Evolutionary conservation across 64 coral and sea anemone species (phyloP).

Genomic region (Pocillopora verrucosa): DNA sequence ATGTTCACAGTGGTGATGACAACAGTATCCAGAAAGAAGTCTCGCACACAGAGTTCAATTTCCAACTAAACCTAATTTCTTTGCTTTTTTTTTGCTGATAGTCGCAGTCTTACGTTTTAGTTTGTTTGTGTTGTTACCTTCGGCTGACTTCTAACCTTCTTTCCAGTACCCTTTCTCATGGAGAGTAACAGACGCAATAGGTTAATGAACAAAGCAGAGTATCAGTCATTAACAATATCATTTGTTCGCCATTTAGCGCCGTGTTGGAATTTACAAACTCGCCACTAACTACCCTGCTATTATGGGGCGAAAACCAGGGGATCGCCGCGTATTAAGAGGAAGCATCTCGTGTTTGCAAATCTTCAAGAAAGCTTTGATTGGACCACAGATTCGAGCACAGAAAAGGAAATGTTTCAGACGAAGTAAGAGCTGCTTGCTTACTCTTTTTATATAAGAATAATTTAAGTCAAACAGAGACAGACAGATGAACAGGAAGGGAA

Average conservation of each 20-base stretch:
- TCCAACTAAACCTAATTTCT: too few relatives aligned
- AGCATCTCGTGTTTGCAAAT: slow-evolving; percentile 63
- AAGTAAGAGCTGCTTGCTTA: slow-evolving; percentile 25
- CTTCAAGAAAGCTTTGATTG: slow-evolving; percentile 52
- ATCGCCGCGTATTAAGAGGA: slow-evolving; percentile 40
- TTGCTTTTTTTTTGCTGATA: too few relatives aligned
- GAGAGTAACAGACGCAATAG: too few relatives aligned
- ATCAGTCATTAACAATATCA: too few relatives aligned
- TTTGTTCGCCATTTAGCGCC: background rate
- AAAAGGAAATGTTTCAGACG: slow-evolving; percentile 49
- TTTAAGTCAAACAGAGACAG: background rate
- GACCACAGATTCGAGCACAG: slow-evolving; percentile 46
- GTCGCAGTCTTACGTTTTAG: too few relatives aligned
- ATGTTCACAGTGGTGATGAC: too few relatives aligned
- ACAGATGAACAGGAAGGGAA: background rate
- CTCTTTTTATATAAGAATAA: background rate
- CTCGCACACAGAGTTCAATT: too few relatives aligned
- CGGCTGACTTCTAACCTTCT: too few relatives aligned
- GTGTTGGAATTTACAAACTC: slow-evolving; percentile 38
- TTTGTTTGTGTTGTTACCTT: too few relatives aligned
- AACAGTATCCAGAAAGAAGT: too few relatives aligned
- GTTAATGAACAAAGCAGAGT: too few relatives aligned
- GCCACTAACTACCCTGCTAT: slow-evolving; percentile 52
- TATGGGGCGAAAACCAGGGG: slow-evolving; percentile 39
- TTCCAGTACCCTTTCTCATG: too few relatives aligned